These are phyloP conservation scores for Corythaeola cristata DNA, from an alignment of 2,113 vertebrate genomes.

Conservation along the genomic window DNA sequence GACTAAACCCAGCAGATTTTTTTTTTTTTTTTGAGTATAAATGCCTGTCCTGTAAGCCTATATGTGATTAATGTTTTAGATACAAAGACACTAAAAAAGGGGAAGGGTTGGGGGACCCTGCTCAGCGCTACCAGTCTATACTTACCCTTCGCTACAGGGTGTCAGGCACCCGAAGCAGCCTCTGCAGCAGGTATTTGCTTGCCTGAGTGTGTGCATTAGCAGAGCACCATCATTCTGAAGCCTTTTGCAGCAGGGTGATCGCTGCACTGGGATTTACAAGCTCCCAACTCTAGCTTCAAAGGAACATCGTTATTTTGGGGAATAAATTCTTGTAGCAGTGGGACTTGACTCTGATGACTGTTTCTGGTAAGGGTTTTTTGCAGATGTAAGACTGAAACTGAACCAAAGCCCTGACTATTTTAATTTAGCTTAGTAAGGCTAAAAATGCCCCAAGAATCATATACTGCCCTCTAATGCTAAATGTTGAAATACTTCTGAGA, in stretches of 20 bases:
- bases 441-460: not conserved
- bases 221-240: not conserved
- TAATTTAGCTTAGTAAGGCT: not conserved
- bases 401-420: not conserved
- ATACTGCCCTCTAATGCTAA: not conserved
- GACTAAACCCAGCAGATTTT: conserved; percentile 5
- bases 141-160: not conserved
- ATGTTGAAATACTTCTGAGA: not conserved
- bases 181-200: not conserved
- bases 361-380: not conserved
- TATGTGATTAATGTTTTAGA: not conserved
- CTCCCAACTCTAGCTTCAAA: not conserved
- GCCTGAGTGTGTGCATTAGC: not conserved
- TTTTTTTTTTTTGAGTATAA: not conserved
- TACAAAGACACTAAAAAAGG: not conserved
- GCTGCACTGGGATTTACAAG: not conserved
- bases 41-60: not conserved
- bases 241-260: not conserved
- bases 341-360: not conserved
- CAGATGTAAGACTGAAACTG: not conserved
- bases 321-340: not conserved
- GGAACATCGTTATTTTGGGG: not conserved
- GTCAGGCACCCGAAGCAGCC: not conserved
- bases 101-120: not conserved
- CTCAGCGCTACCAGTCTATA: not conserved